These are phyloP conservation scores for Hexactinellida sp. DNA, from an alignment of 37 sponge, comb jelly and placozoan species.

Conservation along the genomic window DNA sequence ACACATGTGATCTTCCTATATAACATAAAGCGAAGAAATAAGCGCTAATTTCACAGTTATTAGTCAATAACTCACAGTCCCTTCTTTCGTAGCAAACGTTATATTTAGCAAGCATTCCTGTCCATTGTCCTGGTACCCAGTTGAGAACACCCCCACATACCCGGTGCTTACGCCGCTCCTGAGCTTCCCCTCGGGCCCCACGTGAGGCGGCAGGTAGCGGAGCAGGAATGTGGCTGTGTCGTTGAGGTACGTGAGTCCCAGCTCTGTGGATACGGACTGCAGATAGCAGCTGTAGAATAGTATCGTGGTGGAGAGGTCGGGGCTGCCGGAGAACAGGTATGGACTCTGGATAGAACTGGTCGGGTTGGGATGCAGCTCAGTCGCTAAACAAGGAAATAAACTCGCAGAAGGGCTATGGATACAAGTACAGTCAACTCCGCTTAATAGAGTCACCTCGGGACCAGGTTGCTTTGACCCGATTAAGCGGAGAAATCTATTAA, in stretches of 20 bases:
- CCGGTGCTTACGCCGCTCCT: background rate
- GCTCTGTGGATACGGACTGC: background rate
- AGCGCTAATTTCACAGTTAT: background rate
- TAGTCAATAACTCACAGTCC: background rate
- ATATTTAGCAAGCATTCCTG: background rate
- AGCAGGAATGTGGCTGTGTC: background rate
- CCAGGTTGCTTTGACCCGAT: too few species aligned
- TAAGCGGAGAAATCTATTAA: too few species aligned
- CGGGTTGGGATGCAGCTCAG: background rate
- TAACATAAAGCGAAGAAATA: background rate
- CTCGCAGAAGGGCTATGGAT: too few species aligned
- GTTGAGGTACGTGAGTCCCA: background rate
- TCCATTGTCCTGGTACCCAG: background rate
- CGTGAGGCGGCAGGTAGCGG: background rate
- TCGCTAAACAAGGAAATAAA: too few species aligned
- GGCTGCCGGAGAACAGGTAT: background rate
- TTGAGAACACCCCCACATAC: background rate
- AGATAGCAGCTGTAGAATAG: background rate
- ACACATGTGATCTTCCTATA: background rate
- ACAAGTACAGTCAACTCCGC: too few species aligned
- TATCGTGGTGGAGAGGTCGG: background rate
- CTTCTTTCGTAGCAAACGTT: background rate
- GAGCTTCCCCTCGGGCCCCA: background rate
- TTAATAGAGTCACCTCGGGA: too few species aligned
- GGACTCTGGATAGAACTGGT: background rate